A percentile compares a stretch with the other conserved stretches of the same genome.
phyloP scores from a whole-genome alignment of 2,113 vertebrate species.

The Ahaetulla prasina region DNA sequence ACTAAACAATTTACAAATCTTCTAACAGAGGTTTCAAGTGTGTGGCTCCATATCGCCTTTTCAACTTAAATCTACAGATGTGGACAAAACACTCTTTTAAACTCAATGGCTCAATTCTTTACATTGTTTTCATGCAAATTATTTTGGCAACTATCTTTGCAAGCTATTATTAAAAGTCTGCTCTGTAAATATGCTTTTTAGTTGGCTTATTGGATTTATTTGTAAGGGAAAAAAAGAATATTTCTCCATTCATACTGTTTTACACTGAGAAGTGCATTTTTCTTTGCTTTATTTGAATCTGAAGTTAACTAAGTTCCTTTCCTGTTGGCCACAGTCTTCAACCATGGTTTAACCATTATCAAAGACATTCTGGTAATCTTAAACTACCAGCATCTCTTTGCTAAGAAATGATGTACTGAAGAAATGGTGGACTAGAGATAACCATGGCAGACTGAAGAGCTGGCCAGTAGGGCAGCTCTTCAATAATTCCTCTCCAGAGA shows the following conservation, averaged over 20 bases:
- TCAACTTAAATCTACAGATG: background rate
- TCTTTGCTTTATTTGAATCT: conserved; percentile 23
- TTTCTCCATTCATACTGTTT: background rate
- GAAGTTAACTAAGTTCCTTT: conserved; percentile 8
- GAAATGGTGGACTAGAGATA: background rate
- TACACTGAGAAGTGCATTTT: background rate
- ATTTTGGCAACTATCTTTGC: background rate
- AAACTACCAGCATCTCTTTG: background rate
- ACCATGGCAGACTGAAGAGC: background rate
- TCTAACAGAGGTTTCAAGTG: background rate
- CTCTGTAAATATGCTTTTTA: background rate
- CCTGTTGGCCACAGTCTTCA: conserved; percentile 22
- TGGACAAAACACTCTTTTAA: background rate
- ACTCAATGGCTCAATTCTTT: background rate
- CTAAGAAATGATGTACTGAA: background rate
- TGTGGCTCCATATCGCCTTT: background rate
- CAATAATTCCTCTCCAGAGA: background rate
- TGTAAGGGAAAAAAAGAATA: background rate
- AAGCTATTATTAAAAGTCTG: conserved; percentile 9
- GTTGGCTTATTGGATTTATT: conserved; percentile 7
- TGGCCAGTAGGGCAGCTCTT: background rate
- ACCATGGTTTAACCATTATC: conserved; percentile 13
- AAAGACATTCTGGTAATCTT: conserved; percentile 40
- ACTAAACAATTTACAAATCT: background rate
- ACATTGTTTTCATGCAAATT: conserved; percentile 21